Conservation (phyloP, 2,797 vertebrate species). For the Ptychobarbus kaznakovi region DNA sequence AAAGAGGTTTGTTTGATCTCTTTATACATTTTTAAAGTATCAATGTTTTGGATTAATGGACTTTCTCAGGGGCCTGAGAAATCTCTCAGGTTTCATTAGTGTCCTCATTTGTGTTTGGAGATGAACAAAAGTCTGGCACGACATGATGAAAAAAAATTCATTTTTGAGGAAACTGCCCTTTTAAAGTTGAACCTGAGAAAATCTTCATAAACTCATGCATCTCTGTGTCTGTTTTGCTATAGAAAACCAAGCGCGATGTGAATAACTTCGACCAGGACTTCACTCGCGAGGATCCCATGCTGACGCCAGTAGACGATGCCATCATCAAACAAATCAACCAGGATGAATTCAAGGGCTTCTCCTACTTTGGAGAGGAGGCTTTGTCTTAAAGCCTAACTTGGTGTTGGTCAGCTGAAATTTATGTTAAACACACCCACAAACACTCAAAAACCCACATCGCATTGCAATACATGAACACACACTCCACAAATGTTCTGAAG, state of each 20-base stretch:
- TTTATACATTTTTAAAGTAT: neutral
- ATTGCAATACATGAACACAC: slow-evolving; percentile 58
- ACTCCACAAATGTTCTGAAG: slow-evolving; percentile 61
- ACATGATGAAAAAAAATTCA: neutral
- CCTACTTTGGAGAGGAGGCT: slow-evolving; percentile 95
- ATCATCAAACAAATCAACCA: slow-evolving; percentile 99
- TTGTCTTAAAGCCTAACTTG: slow-evolving; percentile 80
- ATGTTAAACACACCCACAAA: slow-evolving; percentile 27
- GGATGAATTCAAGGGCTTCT: slow-evolving; percentile 99
- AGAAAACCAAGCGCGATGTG: slow-evolving; percentile 99
- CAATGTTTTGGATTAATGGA: neutral
- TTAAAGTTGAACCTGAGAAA: slow-evolving; percentile 1
- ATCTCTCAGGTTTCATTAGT: neutral
- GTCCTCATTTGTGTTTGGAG: neutral
- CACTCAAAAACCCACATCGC: slow-evolving; percentile 24
- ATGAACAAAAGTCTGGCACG: neutral
- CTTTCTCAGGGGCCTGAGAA: neutral
- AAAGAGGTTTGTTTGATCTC: slow-evolving; percentile 4
- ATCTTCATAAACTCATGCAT: neutral
- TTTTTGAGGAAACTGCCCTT: neutral
- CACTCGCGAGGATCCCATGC: slow-evolving; percentile 95
- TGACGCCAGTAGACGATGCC: slow-evolving; percentile 95
- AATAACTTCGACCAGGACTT: slow-evolving; percentile 99
- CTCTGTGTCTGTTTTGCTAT: slow-evolving; percentile 52
- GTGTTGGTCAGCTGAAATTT: slow-evolving; percentile 41